A percentile compares a stretch with the other conserved stretches of the same genome.
phyloP scores from a whole-genome alignment of 2,888 invertebrate species.

The Agrotis puta region DNA sequence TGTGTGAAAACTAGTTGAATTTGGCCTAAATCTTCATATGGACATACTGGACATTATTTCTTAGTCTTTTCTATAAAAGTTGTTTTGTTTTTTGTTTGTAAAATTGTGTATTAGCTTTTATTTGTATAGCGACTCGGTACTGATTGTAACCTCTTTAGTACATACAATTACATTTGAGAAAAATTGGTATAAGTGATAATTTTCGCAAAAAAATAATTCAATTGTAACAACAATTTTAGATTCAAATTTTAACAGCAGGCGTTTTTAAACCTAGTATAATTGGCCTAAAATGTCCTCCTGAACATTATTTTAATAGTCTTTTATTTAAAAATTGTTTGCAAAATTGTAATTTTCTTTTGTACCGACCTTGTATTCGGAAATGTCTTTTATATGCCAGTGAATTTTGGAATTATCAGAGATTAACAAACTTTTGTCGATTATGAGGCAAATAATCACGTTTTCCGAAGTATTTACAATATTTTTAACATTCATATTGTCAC shows the following conservation, averaged over 20 bases:
- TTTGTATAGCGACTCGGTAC: conserved; percentile 1
- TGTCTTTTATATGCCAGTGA: no score
- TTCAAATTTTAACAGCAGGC: no score
- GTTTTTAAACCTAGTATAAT: no score
- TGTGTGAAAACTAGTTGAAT: conserved; percentile 52
- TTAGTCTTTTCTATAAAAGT: conserved; percentile 13
- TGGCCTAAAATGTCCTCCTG: no score
- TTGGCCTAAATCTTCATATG: conserved; percentile 64
- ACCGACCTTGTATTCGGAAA: no score
- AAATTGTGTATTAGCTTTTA: neutral
- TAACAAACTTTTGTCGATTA: neutral
- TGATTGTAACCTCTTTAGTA: conserved; percentile 1
- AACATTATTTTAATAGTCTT: no score
- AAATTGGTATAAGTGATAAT: no score
- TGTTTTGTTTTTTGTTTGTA: neutral
- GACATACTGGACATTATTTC: conserved; percentile 34
- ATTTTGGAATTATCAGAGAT: neutral
- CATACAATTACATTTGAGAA: no score
- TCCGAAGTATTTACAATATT: neutral
- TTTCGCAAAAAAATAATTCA: no score
- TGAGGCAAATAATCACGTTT: neutral
- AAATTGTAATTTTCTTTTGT: no score
- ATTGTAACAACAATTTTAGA: no score
- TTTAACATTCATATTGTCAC: conserved; percentile 1
- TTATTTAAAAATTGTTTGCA: no score